These are phyloP conservation scores for Sitophilus oryzae DNA, from an alignment of 1,140 invertebrate genomes.

Conservation along the genomic window DNA sequence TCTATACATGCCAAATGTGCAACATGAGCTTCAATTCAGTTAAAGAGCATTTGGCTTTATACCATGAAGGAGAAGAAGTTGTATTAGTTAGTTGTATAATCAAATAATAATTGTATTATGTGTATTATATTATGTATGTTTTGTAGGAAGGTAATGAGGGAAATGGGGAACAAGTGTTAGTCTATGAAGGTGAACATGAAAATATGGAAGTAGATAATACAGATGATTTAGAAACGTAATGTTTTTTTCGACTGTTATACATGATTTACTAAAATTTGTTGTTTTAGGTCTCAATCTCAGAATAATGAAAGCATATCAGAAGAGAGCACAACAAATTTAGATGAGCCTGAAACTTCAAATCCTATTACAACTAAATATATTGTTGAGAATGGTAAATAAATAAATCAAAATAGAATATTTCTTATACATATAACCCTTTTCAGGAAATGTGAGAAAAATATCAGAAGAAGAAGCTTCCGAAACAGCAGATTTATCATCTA, in stretches of 20 bases:
- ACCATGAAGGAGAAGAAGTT: slow-evolving; percentile 61
- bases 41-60: slow-evolving; percentile 57
- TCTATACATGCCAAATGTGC: slow-evolving; percentile 59
- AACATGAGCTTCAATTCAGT: slow-evolving; percentile 57
- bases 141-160: background rate
- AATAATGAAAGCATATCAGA: slow-evolving; percentile 22
- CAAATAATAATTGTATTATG: background rate
- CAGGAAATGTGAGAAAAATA: slow-evolving; percentile 24
- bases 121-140: background rate
- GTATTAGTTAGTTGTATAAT: slow-evolving; percentile 22
- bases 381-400: slow-evolving; percentile 12
- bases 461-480: slow-evolving; percentile 20
- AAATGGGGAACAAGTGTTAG: background rate
- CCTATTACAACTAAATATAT: slow-evolving; percentile 17
- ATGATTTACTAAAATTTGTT: no score
- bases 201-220: background rate
- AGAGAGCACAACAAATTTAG: slow-evolving; percentile 41
- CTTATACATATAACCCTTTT: background rate
- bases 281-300: slow-evolving; percentile 7
- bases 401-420: background rate
- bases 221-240: no score
- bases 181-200: background rate
- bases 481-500: slow-evolving; percentile 14
- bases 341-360: background rate
- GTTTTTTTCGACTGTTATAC: no score